phyloP scores from a whole-genome alignment of 1,140 invertebrate species.

The Diorhabda elongata region DNA sequence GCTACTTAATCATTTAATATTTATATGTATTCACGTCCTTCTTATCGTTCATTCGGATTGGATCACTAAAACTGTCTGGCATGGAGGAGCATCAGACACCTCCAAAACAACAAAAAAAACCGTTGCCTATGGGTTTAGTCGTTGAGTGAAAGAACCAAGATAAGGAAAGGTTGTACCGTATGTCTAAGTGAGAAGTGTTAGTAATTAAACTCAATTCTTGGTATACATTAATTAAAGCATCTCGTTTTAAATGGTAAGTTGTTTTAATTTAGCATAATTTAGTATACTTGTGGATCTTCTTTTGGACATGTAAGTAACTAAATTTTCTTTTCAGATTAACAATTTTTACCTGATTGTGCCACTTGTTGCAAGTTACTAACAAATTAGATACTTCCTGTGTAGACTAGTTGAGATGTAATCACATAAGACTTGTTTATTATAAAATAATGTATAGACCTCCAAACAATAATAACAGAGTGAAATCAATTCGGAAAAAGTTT shows the following conservation, averaged over 20 bases:
- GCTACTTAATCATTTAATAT: too few relatives aligned
- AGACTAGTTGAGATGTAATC: constrained; percentile 8
- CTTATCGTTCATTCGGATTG: too few relatives aligned
- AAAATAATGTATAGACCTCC: constrained; percentile 42
- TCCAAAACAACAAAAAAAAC: not conserved
- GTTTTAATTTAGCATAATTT: constrained; percentile 11
- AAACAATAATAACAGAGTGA: constrained; percentile 42
- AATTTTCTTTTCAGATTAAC: constrained; percentile 20
- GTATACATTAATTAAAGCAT: constrained; percentile 8
- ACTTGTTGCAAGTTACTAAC: constrained; percentile 20
- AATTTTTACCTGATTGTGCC: constrained; percentile 6
- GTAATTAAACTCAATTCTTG: constrained; percentile 10
- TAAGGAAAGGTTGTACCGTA: not conserved
- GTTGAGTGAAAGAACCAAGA: not conserved
- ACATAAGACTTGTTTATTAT: not conserved
- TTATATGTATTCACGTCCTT: too few relatives aligned
- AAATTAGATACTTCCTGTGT: constrained; percentile 21
- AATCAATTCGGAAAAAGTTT: constrained; percentile 43
- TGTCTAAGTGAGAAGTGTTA: constrained; percentile 5
- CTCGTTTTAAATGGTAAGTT: constrained; percentile 15
- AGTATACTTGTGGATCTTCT: constrained; percentile 1
- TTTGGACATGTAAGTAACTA: constrained; percentile 11
- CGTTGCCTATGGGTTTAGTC: not conserved
- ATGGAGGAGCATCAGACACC: not conserved
- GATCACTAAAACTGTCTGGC: too few relatives aligned